These are phyloP conservation scores for Arremon brunneinucha DNA, from an alignment of 2,797 vertebrate species.

Conservation along the genomic window DNA sequence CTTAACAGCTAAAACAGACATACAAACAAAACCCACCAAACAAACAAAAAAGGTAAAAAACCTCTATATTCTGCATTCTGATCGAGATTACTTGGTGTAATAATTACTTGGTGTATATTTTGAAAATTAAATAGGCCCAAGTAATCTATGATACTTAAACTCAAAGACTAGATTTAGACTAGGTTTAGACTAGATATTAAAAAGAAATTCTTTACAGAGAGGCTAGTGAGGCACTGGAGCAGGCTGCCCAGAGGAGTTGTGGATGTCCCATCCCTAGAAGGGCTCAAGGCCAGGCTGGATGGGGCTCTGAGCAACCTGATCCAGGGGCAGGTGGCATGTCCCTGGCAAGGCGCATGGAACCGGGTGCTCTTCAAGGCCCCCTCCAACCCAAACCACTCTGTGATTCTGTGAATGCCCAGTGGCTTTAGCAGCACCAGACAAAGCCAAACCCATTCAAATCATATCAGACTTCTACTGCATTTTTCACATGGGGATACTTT, in stretches of 20 bases:
- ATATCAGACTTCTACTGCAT: neutral
- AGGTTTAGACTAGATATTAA: neutral
- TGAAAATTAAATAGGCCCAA: neutral
- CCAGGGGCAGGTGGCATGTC: too few relatives aligned
- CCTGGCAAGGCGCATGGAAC: neutral
- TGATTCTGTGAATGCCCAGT: neutral
- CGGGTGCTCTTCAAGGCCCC: neutral
- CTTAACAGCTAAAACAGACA: neutral
- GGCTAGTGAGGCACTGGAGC: too few relatives aligned
- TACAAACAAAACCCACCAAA: neutral
- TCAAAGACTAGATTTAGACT: neutral
- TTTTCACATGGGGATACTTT: neutral
- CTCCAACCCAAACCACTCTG: neutral
- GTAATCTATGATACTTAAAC: neutral
- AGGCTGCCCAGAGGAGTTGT: neutral
- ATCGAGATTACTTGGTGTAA: neutral
- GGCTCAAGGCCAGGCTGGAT: neutral
- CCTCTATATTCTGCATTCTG: accelerated
- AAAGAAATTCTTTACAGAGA: neutral
- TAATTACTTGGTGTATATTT: neutral
- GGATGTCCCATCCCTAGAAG: neutral
- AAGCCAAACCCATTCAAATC: neutral
- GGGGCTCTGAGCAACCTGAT: neutral
- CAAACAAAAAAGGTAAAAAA: neutral
- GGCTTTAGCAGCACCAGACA: neutral